Conservation (phyloP, 2,888 invertebrate genomes). For the Oscheius sp. region DNA sequence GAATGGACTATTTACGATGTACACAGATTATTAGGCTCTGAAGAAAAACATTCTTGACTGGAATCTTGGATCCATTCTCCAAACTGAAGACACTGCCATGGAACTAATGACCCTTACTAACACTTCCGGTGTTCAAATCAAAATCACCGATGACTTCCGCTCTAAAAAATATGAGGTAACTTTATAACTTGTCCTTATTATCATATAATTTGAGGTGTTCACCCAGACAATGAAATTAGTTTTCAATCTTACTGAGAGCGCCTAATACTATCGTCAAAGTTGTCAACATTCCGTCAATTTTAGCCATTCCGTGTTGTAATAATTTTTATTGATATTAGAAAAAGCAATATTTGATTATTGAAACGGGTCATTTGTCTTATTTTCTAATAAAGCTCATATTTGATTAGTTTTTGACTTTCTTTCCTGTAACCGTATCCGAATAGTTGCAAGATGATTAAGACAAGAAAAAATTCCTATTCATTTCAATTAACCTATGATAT, state of each 20-base stretch:
- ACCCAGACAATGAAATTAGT: slow-evolving; percentile 5
- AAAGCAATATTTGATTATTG: background rate
- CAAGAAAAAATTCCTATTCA: too few species aligned
- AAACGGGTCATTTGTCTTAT: slow-evolving; percentile 3
- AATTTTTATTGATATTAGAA: background rate
- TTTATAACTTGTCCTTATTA: background rate
- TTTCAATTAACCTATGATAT: too few species aligned
- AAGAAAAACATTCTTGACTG: slow-evolving; percentile 11
- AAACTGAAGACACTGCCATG: background rate
- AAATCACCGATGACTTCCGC: slow-evolving; percentile 21
- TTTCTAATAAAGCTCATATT: background rate
- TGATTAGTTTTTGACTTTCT: too few species aligned
- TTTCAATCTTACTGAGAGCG: slow-evolving; percentile 6
- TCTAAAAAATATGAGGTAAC: slow-evolving; percentile 16
- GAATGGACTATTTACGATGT: too few species aligned
- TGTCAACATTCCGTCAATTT: background rate
- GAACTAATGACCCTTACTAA: slow-evolving; percentile 12
- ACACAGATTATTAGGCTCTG: slow-evolving; percentile 5
- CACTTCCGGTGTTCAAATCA: slow-evolving; percentile 15
- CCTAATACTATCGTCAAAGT: background rate
- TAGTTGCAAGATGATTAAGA: too few species aligned
- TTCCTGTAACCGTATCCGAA: too few species aligned
- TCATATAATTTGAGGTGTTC: background rate
- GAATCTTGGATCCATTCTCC: slow-evolving; percentile 26
- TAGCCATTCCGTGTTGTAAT: background rate